Conservation (phyloP, 2,888 invertebrate species). For the Heteromyza rotundicornis region DNA sequence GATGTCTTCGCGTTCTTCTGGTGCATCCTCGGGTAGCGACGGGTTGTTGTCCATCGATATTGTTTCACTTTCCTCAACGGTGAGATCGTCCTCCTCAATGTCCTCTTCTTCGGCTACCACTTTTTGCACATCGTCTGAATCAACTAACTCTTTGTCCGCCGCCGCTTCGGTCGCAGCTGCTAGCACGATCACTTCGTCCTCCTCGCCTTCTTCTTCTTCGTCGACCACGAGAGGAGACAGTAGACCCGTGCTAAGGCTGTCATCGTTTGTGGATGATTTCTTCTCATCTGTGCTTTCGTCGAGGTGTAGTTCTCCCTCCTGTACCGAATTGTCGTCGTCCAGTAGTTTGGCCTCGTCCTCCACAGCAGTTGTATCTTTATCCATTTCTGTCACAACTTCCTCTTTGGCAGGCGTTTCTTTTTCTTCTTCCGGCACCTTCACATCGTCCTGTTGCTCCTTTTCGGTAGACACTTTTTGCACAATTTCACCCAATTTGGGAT, state of each 20-base stretch:
- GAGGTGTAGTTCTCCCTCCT: constrained; percentile 44
- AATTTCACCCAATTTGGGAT: constrained; percentile 62
- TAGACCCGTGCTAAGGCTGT: constrained; percentile 31
- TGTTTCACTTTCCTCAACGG: constrained; percentile 38
- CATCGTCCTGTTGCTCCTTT: background rate
- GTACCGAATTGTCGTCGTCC: constrained; percentile 39
- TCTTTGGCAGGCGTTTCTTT: constrained; percentile 12
- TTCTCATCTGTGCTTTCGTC: constrained; percentile 46
- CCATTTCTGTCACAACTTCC: constrained; percentile 5
- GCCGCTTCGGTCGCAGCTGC: constrained; percentile 22
- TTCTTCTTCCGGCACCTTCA: constrained; percentile 8
- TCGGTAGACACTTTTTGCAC: constrained; percentile 49
- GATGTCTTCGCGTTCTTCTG: constrained; percentile 18
- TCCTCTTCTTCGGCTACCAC: constrained; percentile 8
- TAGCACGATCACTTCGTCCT: constrained; percentile 1
- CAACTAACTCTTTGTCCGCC: background rate
- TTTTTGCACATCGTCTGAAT: background rate
- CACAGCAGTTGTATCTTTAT: background rate
- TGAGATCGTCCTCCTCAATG: constrained; percentile 19
- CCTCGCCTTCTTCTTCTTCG: constrained; percentile 35
- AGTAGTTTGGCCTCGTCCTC: background rate
- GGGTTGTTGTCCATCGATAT: constrained; percentile 41
- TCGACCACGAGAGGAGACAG: constrained; percentile 39
- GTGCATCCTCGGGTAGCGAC: constrained; percentile 27
- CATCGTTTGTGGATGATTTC: constrained; percentile 33